phyloP scores from a whole-genome alignment of 2,888 invertebrate species.

The Argynnis bischoffii region DNA sequence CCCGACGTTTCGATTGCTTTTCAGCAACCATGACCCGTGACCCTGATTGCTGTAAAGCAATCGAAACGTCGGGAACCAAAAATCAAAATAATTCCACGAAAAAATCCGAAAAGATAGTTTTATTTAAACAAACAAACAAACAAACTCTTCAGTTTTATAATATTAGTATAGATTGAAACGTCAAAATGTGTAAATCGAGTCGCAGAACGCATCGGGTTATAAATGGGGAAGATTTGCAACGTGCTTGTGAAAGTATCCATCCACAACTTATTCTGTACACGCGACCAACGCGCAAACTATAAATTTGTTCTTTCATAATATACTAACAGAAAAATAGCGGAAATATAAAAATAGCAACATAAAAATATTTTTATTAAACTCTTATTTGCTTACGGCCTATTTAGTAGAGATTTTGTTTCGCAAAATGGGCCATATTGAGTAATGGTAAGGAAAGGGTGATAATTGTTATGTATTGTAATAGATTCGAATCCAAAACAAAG shows the following conservation, averaged over 20 bases:
- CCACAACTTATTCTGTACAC: constrained; percentile 71
- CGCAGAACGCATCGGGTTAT: constrained; percentile 31
- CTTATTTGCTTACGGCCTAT: not conserved
- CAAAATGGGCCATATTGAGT: not conserved
- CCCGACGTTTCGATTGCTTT: too few species aligned
- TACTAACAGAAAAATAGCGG: constrained; percentile 25
- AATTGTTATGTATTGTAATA: too few species aligned
- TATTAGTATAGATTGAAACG: too few species aligned
- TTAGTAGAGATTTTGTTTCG: not conserved
- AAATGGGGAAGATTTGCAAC: constrained; percentile 55
- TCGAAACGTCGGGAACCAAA: too few species aligned
- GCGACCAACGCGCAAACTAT: constrained; percentile 50
- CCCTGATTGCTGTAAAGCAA: too few species aligned
- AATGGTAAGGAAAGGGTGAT: not conserved
- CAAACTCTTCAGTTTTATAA: too few species aligned
- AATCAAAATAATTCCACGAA: too few species aligned
- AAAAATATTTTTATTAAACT: constrained; percentile 13
- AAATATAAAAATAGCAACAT: constrained; percentile 12
- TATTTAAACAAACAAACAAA: too few species aligned
- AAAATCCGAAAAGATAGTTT: too few species aligned
- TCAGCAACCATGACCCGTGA: too few species aligned
- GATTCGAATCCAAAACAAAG: too few species aligned
- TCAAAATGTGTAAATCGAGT: constrained; percentile 26
- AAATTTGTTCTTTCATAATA: constrained; percentile 54
- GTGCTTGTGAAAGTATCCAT: constrained; percentile 69